phyloP scores from a whole-genome alignment of 2,888 invertebrate genomes.

The Drosophila longiperda region DNA sequence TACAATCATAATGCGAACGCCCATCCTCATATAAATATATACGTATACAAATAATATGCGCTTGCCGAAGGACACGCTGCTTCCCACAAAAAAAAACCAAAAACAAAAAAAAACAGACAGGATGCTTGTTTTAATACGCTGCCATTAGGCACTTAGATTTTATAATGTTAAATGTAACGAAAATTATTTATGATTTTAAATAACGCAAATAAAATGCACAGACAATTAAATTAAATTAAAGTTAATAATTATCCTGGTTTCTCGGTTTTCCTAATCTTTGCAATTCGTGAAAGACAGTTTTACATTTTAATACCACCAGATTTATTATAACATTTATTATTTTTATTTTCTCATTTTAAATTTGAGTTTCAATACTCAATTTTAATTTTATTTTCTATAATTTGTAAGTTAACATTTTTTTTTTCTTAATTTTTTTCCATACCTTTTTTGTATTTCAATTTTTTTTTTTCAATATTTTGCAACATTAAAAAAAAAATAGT shows the following conservation, averaged over 20 bases:
- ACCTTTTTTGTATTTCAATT: neutral
- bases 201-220: neutral
- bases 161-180: neutral
- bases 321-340: neutral
- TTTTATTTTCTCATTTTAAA: neutral
- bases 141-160: neutral
- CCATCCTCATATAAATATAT: constrained; percentile 18
- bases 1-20: constrained; percentile 72
- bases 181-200: neutral
- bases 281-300: too few species aligned
- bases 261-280: neutral
- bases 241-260: neutral
- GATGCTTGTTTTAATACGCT: constrained; percentile 9
- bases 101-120: constrained; percentile 9
- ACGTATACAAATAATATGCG: constrained; percentile 59
- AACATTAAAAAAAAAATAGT: neutral
- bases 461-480: neutral
- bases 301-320: neutral
- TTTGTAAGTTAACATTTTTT: neutral
- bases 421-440: too few species aligned
- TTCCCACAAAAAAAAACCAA: constrained; percentile 14
- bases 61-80: constrained; percentile 35
- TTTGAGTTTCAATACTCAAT: neutral
- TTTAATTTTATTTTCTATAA: neutral
- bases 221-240: neutral